Percentiles rank a stretch among this genome's conserved stretches.
These are phyloP conservation scores for Centropus bengalensis DNA, from an alignment of 2,113 vertebrate genomes.

Conservation along the genomic window DNA sequence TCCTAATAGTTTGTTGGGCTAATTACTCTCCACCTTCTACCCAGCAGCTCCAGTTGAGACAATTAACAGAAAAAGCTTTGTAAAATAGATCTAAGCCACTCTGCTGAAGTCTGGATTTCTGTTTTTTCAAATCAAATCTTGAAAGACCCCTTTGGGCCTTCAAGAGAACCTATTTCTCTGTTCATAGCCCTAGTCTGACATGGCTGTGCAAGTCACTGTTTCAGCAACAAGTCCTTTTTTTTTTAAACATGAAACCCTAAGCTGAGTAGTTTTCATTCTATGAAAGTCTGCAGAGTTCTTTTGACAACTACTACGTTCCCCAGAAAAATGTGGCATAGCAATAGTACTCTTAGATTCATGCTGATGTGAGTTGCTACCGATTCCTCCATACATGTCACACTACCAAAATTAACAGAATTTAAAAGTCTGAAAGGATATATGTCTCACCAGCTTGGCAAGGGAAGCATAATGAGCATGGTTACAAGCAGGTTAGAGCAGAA, in stretches of 20 bases:
- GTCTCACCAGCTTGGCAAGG: background rate
- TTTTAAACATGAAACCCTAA: constrained; percentile 54
- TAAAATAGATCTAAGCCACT: background rate
- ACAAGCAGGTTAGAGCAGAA: background rate
- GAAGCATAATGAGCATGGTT: background rate
- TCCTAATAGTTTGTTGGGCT: background rate
- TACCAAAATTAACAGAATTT: background rate
- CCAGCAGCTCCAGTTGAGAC: background rate
- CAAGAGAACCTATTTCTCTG: background rate
- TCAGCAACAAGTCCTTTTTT: background rate
- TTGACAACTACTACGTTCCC: constrained; percentile 84
- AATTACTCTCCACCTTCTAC: background rate
- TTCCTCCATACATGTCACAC: constrained; percentile 82
- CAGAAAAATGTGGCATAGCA: constrained; percentile 81
- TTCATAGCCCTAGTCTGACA: background rate
- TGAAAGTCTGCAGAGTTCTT: constrained; percentile 80
- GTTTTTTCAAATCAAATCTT: background rate
- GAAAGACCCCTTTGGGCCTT: background rate
- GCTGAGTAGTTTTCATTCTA: constrained; percentile 71
- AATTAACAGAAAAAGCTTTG: background rate
- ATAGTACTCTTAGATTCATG: constrained; percentile 79
- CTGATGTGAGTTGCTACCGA: constrained; percentile 74
- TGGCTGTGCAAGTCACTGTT: background rate
- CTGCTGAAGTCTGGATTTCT: background rate
- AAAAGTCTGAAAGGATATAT: background rate